phyloP scores from a whole-genome alignment of 1,140 invertebrate species.

The Penaeus chinensis region DNA sequence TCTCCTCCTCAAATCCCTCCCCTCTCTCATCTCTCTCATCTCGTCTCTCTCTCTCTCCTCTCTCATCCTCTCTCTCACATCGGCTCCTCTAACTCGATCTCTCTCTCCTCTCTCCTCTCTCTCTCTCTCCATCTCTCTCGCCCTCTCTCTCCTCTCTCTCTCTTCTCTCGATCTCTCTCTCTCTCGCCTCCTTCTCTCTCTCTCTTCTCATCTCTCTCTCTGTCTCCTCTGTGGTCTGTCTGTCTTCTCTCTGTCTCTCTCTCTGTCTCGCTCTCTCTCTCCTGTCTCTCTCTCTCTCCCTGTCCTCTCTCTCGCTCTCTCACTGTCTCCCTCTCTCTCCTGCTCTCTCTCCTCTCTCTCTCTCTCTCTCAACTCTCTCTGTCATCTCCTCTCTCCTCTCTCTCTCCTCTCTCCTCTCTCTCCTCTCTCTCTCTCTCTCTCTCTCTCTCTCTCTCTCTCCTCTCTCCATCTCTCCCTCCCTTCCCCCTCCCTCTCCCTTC shows the following conservation, averaged over 20 bases:
- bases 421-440: constrained; percentile 9
- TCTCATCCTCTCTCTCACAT: no score
- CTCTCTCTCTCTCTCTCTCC: constrained; percentile 9
- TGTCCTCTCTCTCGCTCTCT: background rate
- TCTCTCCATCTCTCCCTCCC: no score
- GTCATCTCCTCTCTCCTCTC: background rate
- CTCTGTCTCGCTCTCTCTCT: background rate
- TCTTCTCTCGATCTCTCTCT: no score
- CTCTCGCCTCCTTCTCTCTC: no score
- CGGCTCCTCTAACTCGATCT: no score
- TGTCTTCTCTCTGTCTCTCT: constrained; percentile 1
- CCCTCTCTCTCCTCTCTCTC: no score
- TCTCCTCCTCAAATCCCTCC: background rate
- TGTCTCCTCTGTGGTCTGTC: background rate
- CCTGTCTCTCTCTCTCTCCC: constrained; percentile 1
- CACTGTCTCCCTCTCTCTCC: background rate
- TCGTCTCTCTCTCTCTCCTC: background rate
- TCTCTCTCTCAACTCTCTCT: background rate
- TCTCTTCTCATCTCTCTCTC: background rate
- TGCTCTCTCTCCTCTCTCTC: background rate
- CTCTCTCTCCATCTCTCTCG: background rate
- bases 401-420: background rate
- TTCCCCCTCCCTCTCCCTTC: no score
- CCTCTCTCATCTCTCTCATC: background rate
- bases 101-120: no score